phyloP scores from a whole-genome alignment of 2,888 invertebrate genomes.

The Troides aeacus region DNA sequence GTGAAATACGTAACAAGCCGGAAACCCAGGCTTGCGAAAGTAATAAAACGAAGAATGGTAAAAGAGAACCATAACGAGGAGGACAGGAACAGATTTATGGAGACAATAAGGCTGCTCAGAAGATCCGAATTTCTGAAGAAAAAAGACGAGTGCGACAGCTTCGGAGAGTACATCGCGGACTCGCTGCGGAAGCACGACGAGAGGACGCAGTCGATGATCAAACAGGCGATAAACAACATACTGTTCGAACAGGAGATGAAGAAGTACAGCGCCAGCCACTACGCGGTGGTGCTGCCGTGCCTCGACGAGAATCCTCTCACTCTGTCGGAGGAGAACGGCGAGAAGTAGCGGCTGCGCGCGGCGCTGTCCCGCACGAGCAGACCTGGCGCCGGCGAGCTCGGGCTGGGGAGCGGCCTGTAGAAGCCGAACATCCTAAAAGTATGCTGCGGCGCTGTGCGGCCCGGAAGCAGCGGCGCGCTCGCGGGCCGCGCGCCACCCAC shows the following conservation, averaged over 20 bases:
- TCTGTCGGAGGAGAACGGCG: constrained; percentile 27
- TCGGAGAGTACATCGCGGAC: constrained; percentile 70
- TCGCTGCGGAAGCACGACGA: constrained; percentile 70
- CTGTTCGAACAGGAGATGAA: constrained; percentile 74
- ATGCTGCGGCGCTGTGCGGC: too few species aligned
- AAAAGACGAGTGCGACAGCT: constrained; percentile 71
- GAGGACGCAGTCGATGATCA: constrained; percentile 68
- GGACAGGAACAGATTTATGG: constrained; percentile 16
- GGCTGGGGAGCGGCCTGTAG: background rate
- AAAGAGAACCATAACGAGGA: constrained; percentile 26
- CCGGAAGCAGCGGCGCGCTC: too few species aligned
- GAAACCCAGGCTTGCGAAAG: constrained; percentile 37
- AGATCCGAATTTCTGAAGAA: constrained; percentile 51
- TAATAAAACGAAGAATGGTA: constrained; percentile 33
- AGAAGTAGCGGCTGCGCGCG: background rate
- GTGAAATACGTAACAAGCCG: constrained; percentile 25
- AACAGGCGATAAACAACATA: constrained; percentile 72
- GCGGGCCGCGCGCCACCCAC: too few species aligned
- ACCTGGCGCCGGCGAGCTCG: constrained; percentile 38
- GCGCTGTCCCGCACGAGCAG: constrained; percentile 50
- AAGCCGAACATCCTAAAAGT: too few species aligned
- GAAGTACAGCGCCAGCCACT: constrained; percentile 55
- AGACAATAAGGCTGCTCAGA: constrained; percentile 34
- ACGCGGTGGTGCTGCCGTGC: constrained; percentile 49
- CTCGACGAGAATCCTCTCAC: constrained; percentile 59